Base-by-base conservation (phyloP, 2,797 vertebrate genomes). In the Anniella stebbinsi region DNA sequence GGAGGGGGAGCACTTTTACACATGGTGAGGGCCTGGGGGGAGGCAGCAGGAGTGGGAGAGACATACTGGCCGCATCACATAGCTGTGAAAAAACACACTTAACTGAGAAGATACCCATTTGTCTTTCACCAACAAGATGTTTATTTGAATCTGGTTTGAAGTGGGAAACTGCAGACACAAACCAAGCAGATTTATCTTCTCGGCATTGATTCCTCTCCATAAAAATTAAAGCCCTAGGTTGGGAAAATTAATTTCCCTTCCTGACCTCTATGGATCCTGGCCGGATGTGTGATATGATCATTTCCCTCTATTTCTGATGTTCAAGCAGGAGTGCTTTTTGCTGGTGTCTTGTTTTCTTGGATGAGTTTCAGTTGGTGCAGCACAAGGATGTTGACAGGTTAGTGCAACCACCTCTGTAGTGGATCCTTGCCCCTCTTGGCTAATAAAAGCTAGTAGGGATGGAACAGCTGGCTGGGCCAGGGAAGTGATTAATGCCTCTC, bases 161-260 rank as follows among this genome's bases (percentile, higher is more conserved):
- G 76, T 84, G 93, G 70, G 82, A 80, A 75, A 75, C 83, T 89
- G 84, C 25, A 41, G 23, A 25, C 51, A 86, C 70, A 91, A 87
- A 94, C 91, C 48, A 81, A 87, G 91, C 76, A 80, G 66, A 81
- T 87, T 87, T 92, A 86, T 25, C 3, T 10, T 82, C 63, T 92
- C 84, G 80, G 84, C 83, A 86, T 48, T 60, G 88, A 84, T 93
- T 93, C 84, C 90, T 91, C 73, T 63, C 90, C 87, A 86, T 93
- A 93, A 93, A 88, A 91, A 80, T 90, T 75, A 10, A 81, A 13
- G 91, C 89, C 51, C 84, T 82, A 92, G 41, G 77, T 69, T 17
- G 25, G 77, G 77, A 73, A 73, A 0, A 80, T 89, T 88, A 92
- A 92, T 94, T 94, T 92, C 86, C 93, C 89, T 84, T 94, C 84